phyloP scores from a whole-genome alignment of 2,888 invertebrate species.

The Prostheceraeus crozeri region DNA sequence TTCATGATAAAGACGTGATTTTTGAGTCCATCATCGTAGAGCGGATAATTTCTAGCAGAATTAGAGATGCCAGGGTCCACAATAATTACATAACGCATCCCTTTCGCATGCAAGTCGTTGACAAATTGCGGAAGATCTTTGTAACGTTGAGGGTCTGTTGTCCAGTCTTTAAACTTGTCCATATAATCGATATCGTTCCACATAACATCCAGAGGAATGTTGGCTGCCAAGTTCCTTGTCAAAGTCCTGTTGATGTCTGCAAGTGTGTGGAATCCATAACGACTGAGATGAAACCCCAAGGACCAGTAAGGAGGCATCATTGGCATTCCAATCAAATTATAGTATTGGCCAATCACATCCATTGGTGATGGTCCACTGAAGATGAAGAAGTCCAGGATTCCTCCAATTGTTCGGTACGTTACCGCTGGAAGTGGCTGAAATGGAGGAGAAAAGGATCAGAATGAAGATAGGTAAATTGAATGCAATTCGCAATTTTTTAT shows the following conservation, averaged over 20 bases:
- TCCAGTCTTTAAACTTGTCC: conserved; percentile 47
- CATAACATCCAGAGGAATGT: conserved; percentile 53
- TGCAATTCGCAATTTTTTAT: no score
- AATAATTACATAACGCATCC: conserved; percentile 34
- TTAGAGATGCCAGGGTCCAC: conserved; percentile 30
- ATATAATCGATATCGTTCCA: conserved; percentile 53
- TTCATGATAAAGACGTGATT: conserved; percentile 59
- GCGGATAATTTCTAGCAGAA: conserved; percentile 44
- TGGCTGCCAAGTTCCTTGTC: conserved; percentile 46
- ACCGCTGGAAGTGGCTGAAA: conserved; percentile 69
- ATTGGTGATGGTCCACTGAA: conserved; percentile 69
- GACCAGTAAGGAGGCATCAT: conserved; percentile 79
- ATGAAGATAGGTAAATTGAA: no score
- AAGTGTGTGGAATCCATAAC: conserved; percentile 59
- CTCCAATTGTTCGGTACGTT: conserved; percentile 74
- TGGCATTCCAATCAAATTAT: conserved; percentile 64
- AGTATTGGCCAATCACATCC: conserved; percentile 58
- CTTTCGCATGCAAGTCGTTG: conserved; percentile 42
- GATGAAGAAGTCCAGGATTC: conserved; percentile 71
- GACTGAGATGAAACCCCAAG: conserved; percentile 77
- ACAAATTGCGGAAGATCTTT: conserved; percentile 45
- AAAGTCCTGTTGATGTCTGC: conserved; percentile 48
- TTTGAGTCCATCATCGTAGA: conserved; percentile 45
- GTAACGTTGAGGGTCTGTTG: conserved; percentile 45
- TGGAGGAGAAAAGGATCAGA: no score